phyloP scores from a whole-genome alignment of 2,888 invertebrate genomes.

The Hedychridium roseum region DNA sequence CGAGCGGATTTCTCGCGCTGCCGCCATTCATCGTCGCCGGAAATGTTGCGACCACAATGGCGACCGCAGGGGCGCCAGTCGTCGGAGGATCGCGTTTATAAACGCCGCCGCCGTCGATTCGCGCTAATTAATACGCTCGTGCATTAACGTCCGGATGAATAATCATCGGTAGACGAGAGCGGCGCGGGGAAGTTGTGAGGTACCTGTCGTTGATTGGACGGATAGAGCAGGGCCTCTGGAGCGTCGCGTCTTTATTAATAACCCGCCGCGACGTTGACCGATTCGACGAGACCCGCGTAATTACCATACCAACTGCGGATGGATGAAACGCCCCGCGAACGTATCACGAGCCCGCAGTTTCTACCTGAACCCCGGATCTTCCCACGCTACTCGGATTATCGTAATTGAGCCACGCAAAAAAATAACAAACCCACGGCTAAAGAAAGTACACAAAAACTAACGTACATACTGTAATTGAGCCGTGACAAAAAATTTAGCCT shows the following conservation, averaged over 20 bases:
- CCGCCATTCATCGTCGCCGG: no score
- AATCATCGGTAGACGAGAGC: constrained; percentile 42
- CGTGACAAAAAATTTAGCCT: no score
- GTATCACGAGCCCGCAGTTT: constrained; percentile 3
- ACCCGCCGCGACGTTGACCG: constrained; percentile 57
- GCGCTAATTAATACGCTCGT: constrained; percentile 53
- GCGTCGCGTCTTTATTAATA: constrained; percentile 60
- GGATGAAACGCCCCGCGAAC: constrained; percentile 13
- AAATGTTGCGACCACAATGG: no score
- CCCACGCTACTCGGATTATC: background rate
- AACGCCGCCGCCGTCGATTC: constrained; percentile 28
- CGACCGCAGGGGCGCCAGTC: no score
- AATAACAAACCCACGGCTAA: no score
- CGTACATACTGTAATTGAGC: no score
- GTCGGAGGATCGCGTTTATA: background rate
- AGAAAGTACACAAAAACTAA: no score
- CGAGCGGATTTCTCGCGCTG: no score
- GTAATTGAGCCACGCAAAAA: no score
- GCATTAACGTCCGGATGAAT: constrained; percentile 56
- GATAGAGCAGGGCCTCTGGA: constrained; percentile 34
- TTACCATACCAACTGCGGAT: constrained; percentile 44
- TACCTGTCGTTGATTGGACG: constrained; percentile 54
- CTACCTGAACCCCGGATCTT: constrained; percentile 3
- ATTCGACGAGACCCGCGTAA: constrained; percentile 47
- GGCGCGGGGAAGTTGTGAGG: constrained; percentile 38